A percentile compares a stretch with the other conserved stretches of the same genome.
Conservation (phyloP, 1,140 invertebrate species). For the Drosophila athabasca region DNA sequence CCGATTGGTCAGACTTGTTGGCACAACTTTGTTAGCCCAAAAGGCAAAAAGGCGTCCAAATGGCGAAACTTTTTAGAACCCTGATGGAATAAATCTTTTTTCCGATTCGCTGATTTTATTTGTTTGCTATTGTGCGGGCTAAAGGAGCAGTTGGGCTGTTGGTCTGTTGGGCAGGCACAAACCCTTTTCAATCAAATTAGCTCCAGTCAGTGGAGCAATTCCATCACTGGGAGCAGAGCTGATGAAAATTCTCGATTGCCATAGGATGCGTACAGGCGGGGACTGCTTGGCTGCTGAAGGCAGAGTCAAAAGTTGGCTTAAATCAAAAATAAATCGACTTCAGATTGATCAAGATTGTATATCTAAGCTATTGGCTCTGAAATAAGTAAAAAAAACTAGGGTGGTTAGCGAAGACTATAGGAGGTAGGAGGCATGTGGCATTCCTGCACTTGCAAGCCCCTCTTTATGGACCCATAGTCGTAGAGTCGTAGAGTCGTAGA, state of each 20-base stretch:
- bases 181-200: slow-evolving; percentile 80
- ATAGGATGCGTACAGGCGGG: not conserved
- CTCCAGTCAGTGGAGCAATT: slow-evolving; percentile 43
- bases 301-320: not conserved
- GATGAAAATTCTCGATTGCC: slow-evolving; percentile 42
- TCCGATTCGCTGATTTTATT: slow-evolving; percentile 65
- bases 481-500: too few relatives aligned
- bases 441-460: too few relatives aligned
- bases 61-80: slow-evolving; percentile 42
- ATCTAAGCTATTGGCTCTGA: not conserved
- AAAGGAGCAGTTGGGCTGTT: too few relatives aligned
- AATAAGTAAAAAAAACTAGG: not conserved
- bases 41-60: slow-evolving; percentile 43
- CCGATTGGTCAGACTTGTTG: not conserved
- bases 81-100: slow-evolving; percentile 59
- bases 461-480: too few relatives aligned
- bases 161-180: slow-evolving; percentile 11
- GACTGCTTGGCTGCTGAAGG: not conserved
- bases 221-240: slow-evolving; percentile 57
- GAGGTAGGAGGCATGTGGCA: too few relatives aligned
- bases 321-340: too few relatives aligned
- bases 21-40: not conserved
- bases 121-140: slow-evolving; percentile 32
- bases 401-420: too few relatives aligned
- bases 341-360: too few relatives aligned